These are phyloP conservation scores for Drosophila ochracea DNA, from an alignment of 2,888 invertebrate genomes.

Conservation along the genomic window DNA sequence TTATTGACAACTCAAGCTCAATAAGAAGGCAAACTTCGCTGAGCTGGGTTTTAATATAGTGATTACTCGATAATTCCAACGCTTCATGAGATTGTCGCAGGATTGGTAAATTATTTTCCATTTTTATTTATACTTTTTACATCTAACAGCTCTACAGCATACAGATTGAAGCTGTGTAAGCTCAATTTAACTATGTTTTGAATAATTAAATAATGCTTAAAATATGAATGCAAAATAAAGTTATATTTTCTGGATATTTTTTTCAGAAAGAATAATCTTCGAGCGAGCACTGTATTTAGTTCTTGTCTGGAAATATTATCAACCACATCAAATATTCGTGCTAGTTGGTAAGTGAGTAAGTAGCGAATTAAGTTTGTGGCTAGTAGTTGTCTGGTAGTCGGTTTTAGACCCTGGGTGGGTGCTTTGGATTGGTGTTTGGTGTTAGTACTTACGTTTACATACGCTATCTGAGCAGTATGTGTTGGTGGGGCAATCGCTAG, in stretches of 20 bases:
- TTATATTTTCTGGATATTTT: not conserved
- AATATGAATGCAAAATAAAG: not conserved
- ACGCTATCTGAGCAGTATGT: conserved; percentile 92
- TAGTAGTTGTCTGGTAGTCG: conserved; percentile 54
- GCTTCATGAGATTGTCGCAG: not conserved
- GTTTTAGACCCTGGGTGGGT: conserved; percentile 37
- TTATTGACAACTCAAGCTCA: not conserved
- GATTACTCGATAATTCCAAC: not conserved
- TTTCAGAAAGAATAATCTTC: not conserved
- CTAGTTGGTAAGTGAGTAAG: conserved; percentile 62
- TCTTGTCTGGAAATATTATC: not conserved
- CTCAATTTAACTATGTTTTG: not conserved
- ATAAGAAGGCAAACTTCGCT: not conserved
- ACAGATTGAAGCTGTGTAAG: not conserved
- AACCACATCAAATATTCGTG: conserved; percentile 31
- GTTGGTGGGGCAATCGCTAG: conserved; percentile 91
- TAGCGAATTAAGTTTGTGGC: conserved; percentile 39
- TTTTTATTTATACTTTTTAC: not conserved
- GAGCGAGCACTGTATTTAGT: not conserved
- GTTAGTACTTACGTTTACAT: conserved; percentile 90
- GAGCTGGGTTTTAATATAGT: not conserved
- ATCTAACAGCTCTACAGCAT: not conserved
- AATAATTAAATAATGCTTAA: not conserved
- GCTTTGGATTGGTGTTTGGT: conserved; percentile 32
- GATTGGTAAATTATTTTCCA: not conserved